Percentiles rank a stretch among this genome's conserved stretches.
phyloP scores from a whole-genome alignment of 2,113 vertebrate genomes.

The Melanocharis versteri region DNA sequence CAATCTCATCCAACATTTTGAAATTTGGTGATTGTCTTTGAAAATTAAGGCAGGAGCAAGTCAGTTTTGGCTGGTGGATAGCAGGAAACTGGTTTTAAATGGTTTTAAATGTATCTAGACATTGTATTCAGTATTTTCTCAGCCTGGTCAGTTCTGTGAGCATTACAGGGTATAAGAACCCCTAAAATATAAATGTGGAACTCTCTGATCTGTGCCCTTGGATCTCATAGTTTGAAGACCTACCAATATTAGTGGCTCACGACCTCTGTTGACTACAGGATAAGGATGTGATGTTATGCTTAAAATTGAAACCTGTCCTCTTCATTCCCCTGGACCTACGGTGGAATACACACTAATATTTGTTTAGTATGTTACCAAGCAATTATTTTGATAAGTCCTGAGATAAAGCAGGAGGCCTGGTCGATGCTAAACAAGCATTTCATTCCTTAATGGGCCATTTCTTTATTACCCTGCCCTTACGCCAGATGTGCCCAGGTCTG shows the following conservation, averaged over 20 bases:
- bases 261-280: not conserved
- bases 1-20: not conserved
- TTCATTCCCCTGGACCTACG: not conserved
- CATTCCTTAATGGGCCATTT: constrained; percentile 63
- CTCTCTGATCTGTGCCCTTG: not conserved
- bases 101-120: not conserved
- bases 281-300: not conserved
- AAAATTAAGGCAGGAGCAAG: not conserved
- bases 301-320: not conserved
- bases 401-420: constrained; percentile 26
- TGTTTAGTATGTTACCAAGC: not conserved
- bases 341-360: not conserved
- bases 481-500: constrained; percentile 38
- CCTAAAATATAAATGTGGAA: not conserved
- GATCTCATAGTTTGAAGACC: not conserved
- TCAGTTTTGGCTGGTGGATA: not conserved
- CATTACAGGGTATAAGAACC: not conserved
- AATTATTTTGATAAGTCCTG: constrained; percentile 42
- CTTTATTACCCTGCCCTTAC: constrained; percentile 36
- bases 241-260: not conserved
- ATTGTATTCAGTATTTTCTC: not conserved
- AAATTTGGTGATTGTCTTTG: not conserved
- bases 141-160: not conserved
- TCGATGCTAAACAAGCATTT: constrained; percentile 27
- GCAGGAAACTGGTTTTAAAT: not conserved